Percentiles rank a stretch among this genome's conserved stretches.
phyloP scores from a whole-genome alignment of 2,797 vertebrate genomes.

The Serranus cabrilla region DNA sequence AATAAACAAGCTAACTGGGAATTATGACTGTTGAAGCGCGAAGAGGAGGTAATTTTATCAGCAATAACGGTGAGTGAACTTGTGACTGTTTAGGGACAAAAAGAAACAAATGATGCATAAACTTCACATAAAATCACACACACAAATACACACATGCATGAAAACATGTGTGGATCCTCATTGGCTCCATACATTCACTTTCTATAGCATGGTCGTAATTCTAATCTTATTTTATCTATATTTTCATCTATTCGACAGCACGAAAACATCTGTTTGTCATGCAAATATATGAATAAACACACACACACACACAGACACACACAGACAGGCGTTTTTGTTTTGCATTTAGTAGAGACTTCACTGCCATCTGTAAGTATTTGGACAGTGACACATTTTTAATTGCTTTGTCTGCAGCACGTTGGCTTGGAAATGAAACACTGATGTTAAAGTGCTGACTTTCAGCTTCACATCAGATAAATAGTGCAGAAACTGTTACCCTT shows the following conservation, averaged over 20 bases:
- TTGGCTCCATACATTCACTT: background rate
- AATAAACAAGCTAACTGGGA: conserved; percentile 46
- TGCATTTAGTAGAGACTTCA: background rate
- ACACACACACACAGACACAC: background rate
- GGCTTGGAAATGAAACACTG: background rate
- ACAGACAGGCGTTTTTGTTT: background rate
- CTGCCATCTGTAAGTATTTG: background rate
- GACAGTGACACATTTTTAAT: conserved; percentile 4
- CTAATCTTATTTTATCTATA: background rate
- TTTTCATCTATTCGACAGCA: background rate
- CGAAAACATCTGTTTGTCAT: background rate
- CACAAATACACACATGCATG: background rate
- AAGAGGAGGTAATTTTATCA: conserved; percentile 32
- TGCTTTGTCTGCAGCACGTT: background rate
- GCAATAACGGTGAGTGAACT: conserved; percentile 30
- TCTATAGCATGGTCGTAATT: background rate
- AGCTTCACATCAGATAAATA: background rate
- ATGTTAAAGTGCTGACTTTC: background rate
- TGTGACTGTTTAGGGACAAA: conserved; percentile 28
- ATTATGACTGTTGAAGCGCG: conserved; percentile 13
- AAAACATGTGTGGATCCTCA: background rate
- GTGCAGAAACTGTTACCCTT: background rate
- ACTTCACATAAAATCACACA: background rate
- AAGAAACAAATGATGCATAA: conserved; percentile 23
- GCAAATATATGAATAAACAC: background rate